Base-by-base conservation (phyloP, 2,113 vertebrate species). In the Pollachius pollachius region DNA sequence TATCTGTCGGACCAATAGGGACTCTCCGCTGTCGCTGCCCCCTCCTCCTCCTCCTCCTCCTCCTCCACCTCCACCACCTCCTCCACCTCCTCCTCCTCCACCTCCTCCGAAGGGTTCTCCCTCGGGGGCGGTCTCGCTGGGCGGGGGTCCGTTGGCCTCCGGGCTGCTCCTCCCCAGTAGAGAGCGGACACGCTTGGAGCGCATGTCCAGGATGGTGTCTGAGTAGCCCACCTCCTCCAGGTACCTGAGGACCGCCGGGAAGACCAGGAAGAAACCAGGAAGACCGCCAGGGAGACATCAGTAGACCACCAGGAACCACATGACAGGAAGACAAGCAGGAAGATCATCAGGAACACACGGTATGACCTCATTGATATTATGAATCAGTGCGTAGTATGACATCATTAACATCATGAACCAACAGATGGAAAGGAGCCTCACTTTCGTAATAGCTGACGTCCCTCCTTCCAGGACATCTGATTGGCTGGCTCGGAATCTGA, bases 181-280 rank as follows among this genome's bases (percentile, higher is more conserved):
- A 3, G 95, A 94, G 18, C 94, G 93, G 17, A 96, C 94, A 0
- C 95, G 91, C 69, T 96, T 95, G 1, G 95, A 95, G 1, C 95
- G 90, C 95, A 96, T 95, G 77, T 96, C 95, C 71, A 97, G 78
- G 80, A 96, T 95, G 21, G 95, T 97, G 90, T 97, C 95, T 0
- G 95, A 95, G 80, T 97, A 97, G 64, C 95, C 95, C 72, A 97
- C 95, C 77, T 96, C 95, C 64, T 97, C 95, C 27, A 97, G 89
- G 82, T 96, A 97, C 89, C 95, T 97, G 74, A 2, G 52, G 19
- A 70, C 1, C 69, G 30, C 5, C 30, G 5, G 30, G 30, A 34
- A 34, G 4, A 34, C 30, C 23, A 23, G 23, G 23, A 23, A 23
- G 23, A 23, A 1, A 23, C 23, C 23, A 23, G 23, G 23, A 23